A percentile compares a stretch with the other conserved stretches of the same genome.
Evolutionary conservation across 1,140 invertebrate genomes (phyloP).

Genomic region (Sitodiplosis mosellana): DNA sequence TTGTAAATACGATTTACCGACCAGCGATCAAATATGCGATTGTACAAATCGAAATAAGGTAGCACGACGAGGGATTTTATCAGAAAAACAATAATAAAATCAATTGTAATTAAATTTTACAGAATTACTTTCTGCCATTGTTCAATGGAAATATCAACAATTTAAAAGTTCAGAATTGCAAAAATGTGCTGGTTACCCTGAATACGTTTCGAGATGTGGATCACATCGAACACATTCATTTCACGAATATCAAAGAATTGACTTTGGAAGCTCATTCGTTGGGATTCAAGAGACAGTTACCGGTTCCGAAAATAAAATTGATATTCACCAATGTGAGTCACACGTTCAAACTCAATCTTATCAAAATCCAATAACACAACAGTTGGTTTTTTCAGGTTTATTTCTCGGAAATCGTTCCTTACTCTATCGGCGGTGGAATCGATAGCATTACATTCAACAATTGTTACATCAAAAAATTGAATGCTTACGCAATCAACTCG

Average conservation of each 20-base stretch:
- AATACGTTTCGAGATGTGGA: constrained; percentile 25
- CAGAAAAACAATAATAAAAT: too few species aligned
- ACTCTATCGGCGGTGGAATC: constrained; percentile 48
- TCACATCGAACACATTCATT: constrained; percentile 27
- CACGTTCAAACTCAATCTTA: background rate
- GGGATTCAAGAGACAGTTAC: background rate
- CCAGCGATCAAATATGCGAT: background rate
- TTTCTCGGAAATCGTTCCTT: constrained; percentile 39
- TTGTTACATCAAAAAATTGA: constrained; percentile 36
- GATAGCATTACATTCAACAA: constrained; percentile 43
- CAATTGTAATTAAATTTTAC: too few species aligned
- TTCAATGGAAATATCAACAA: constrained; percentile 8
- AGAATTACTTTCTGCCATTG: too few species aligned
- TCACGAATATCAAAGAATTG: constrained; percentile 29
- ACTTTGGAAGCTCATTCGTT: constrained; percentile 21
- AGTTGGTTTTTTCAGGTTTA: constrained; percentile 13
- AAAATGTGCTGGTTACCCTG: constrained; percentile 11
- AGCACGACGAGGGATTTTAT: background rate
- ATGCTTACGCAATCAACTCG: constrained; percentile 53
- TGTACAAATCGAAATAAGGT: background rate
- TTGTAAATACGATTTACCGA: background rate
- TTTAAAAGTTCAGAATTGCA: constrained; percentile 18
- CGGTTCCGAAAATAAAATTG: constrained; percentile 11
- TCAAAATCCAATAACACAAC: background rate
- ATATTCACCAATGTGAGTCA: constrained; percentile 15